These are phyloP conservation scores for Peromyscus leucopus DNA, from an alignment of 2,113 vertebrate species.

Conservation along the genomic window DNA sequence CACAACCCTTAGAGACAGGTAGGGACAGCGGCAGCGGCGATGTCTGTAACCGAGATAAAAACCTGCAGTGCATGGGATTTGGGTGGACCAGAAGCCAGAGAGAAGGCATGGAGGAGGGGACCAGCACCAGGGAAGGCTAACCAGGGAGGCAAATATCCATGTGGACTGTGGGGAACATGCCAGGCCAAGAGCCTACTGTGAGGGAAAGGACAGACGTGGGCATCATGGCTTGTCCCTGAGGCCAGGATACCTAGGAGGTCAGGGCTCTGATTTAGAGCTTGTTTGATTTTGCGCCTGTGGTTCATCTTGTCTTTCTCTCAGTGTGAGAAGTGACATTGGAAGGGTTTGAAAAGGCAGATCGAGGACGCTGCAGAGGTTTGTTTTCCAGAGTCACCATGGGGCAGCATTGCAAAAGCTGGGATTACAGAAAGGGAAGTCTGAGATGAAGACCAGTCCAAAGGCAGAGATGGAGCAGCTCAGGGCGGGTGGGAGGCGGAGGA, in stretches of 20 bases:
- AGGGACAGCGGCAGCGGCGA: background rate
- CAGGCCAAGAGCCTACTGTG: background rate
- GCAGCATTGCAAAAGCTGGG: background rate
- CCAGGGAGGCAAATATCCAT: background rate
- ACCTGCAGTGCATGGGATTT: background rate
- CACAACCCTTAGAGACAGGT: background rate
- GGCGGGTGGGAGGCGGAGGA: background rate
- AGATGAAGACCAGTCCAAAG: background rate
- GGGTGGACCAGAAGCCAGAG: background rate
- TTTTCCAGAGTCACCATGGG: background rate
- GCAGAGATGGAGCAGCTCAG: accelerated
- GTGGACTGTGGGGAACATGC: background rate
- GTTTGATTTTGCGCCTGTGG: too few species aligned
- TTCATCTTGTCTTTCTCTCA: background rate
- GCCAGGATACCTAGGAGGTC: background rate
- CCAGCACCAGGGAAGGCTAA: background rate
- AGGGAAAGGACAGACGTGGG: too few species aligned
- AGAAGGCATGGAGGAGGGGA: background rate
- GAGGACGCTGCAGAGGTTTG: accelerated
- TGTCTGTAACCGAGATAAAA: background rate
- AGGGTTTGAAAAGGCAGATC: background rate
- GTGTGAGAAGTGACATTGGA: background rate
- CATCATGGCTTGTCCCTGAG: background rate
- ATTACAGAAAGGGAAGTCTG: background rate
- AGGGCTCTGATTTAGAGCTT: background rate